Base-by-base conservation (phyloP, 2,113 vertebrate species). In the Tachysurus vachellii region DNA sequence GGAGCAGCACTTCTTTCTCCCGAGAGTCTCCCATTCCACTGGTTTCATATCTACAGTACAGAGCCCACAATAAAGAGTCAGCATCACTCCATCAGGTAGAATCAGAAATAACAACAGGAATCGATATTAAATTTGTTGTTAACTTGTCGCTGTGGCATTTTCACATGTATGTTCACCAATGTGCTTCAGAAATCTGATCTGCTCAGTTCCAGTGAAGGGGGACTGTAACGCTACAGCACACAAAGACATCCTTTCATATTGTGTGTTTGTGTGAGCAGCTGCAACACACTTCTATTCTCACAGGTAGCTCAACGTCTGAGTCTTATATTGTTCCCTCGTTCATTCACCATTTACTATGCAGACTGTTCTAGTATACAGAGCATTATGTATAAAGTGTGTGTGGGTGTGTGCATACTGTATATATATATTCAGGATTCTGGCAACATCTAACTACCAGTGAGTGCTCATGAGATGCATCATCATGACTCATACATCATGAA, bases 21-120 rank as follows among this genome's bases (percentile, higher is more conserved):
- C 96, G 94, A 0, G 96, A 96, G 80, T 99, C 98, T 2, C 98
- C 98, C 0, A 99, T 98, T 82, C 98, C 98, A 0, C 97, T 99
- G 0, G 98, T 99, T 93, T 99, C 98, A 0, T 98, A 99, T 77
- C 98, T 99, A 91, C 16, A 47, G 80, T 4, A 56, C 47, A 84
- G n/a, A 23, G 21, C 13, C 31, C 17, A 54, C 50, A 75, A 44
- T 31, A 28, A 61, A 31, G 10, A 47, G 56, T 59, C 79, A 68
- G 23, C 31, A 73, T 61, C 84, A 53, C 42, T 36, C 10, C 28
- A 13, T 31, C 47, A 50, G 7, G 28, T 21, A 50, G 23, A 64
- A 44, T 26, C 70, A 54, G 13, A 31, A 11, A 61, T 42, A 7
- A 61, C 23, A 11, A 13, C 19, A 47, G 47, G 23, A 76, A 11